A percentile compares a stretch with the other conserved stretches of the same genome.
Evolutionary conservation across 2,888 invertebrate genomes (phyloP).

Genomic region (Raillietiella orientalis): DNA sequence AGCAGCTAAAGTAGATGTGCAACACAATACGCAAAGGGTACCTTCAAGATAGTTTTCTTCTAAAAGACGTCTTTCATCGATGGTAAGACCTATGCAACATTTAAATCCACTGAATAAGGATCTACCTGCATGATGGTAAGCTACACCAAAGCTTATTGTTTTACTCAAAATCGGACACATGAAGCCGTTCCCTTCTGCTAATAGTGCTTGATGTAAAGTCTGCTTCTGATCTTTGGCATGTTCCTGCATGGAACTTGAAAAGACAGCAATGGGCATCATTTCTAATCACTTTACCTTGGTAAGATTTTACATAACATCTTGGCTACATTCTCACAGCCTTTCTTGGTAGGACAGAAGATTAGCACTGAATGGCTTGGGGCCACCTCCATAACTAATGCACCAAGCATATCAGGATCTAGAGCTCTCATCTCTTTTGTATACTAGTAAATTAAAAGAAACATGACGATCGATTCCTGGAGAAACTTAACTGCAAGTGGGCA

Average conservation of each 20-base stretch:
- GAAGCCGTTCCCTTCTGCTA: conserved; percentile 26
- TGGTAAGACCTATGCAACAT: conserved; percentile 26
- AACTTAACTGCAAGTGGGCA: neutral
- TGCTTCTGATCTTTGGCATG: conserved; percentile 23
- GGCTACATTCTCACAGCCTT: conserved; percentile 72
- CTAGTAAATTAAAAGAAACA: conserved; percentile 7
- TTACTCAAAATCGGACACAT: conserved; percentile 28
- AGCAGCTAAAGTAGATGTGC: conserved; percentile 88
- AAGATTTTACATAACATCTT: conserved; percentile 31
- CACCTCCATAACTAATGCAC: conserved; percentile 44
- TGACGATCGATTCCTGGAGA: neutral
- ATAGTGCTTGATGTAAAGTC: conserved; percentile 23
- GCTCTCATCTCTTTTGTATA: conserved; percentile 10
- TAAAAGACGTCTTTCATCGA: conserved; percentile 47
- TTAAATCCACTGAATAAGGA: conserved; percentile 4
- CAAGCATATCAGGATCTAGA: conserved; percentile 42
- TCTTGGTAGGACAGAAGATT: conserved; percentile 71
- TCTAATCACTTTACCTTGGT: conserved; percentile 11
- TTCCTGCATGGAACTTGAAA: conserved; percentile 12
- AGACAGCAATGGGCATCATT: conserved; percentile 2
- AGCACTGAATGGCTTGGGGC: conserved; percentile 45
- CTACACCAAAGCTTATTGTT: conserved; percentile 45
- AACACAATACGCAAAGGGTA: conserved; percentile 55
- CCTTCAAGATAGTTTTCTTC: conserved; percentile 58
- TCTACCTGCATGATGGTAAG: conserved; percentile 56